Conservation (phyloP, 2,888 invertebrate species). For the Drosophila greeni region DNA sequence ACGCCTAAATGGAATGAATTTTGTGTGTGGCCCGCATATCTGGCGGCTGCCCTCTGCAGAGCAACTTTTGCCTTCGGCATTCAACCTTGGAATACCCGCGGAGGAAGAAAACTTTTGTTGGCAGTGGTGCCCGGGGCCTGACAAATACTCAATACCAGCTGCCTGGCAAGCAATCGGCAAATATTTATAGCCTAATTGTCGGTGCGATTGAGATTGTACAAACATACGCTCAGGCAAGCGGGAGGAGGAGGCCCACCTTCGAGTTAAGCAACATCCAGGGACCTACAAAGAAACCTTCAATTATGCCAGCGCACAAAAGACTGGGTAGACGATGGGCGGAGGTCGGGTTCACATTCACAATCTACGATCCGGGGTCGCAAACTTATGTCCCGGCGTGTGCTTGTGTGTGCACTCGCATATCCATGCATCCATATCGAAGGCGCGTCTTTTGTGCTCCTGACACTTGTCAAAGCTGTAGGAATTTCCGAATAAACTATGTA, state of each 20-base stretch:
- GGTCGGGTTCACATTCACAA: slow-evolving; percentile 24
- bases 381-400: slow-evolving; percentile 4
- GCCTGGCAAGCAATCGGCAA: slow-evolving; percentile 51
- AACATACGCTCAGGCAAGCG: slow-evolving; percentile 3
- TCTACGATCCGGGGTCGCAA: slow-evolving; percentile 45
- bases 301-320: slow-evolving; percentile 50
- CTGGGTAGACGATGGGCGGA: neutral
- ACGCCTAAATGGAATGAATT: slow-evolving; percentile 49
- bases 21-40: slow-evolving; percentile 62
- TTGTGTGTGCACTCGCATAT: slow-evolving; percentile 19
- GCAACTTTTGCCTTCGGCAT: slow-evolving; percentile 40
- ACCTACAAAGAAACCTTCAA: slow-evolving; percentile 57
- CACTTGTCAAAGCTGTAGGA: slow-evolving; percentile 70
- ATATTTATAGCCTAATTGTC: slow-evolving; percentile 68
- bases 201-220: slow-evolving; percentile 50
- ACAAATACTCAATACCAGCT: slow-evolving; percentile 21
- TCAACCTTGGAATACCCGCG: slow-evolving; percentile 25
- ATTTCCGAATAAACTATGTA: slow-evolving; percentile 61
- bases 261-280: slow-evolving; percentile 11
- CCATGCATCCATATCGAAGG: slow-evolving; percentile 46
- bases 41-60: slow-evolving; percentile 44
- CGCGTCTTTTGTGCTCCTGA: slow-evolving; percentile 63
- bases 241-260: slow-evolving; percentile 10
- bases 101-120: slow-evolving; percentile 44
- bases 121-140: slow-evolving; percentile 6